Conservation (phyloP, 2,113 vertebrate species). For the Anolis carolinensis region DNA sequence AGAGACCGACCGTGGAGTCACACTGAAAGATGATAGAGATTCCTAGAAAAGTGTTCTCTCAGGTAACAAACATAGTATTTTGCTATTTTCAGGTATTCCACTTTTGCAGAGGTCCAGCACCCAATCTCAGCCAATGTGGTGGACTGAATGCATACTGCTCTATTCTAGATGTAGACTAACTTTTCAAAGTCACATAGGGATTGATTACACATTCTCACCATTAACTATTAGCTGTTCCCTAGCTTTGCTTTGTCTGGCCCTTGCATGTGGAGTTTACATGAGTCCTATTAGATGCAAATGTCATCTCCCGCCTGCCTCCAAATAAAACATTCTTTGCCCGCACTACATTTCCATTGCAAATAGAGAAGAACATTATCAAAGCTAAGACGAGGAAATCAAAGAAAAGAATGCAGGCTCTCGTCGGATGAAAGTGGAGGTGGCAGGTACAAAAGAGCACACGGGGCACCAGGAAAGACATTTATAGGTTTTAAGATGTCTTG, state of each 20-base stretch:
- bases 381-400: slow-evolving; percentile 10
- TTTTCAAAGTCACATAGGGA: neutral
- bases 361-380: slow-evolving; percentile 24
- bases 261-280: neutral
- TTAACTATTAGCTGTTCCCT: neutral
- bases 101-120: no score
- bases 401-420: slow-evolving; percentile 22
- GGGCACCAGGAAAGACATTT: slow-evolving; percentile 11
- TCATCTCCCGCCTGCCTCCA: slow-evolving; percentile 9
- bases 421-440: slow-evolving; percentile 23
- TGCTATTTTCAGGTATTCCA: no score
- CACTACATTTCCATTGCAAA: slow-evolving; percentile 7
- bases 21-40: no score
- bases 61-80: no score
- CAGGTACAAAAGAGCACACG: neutral
- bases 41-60: no score
- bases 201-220: slow-evolving; percentile 1
- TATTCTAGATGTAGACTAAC: neutral
- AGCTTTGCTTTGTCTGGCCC: slow-evolving; percentile 13
- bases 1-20: no score
- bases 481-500: slow-evolving; percentile 15
- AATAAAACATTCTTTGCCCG: slow-evolving; percentile 27
- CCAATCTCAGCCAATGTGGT: no score
- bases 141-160: neutral
- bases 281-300: neutral